Evolutionary conservation across 1,140 invertebrate genomes (phyloP).

Genomic region (Drosophila nigromelanica): DNA sequence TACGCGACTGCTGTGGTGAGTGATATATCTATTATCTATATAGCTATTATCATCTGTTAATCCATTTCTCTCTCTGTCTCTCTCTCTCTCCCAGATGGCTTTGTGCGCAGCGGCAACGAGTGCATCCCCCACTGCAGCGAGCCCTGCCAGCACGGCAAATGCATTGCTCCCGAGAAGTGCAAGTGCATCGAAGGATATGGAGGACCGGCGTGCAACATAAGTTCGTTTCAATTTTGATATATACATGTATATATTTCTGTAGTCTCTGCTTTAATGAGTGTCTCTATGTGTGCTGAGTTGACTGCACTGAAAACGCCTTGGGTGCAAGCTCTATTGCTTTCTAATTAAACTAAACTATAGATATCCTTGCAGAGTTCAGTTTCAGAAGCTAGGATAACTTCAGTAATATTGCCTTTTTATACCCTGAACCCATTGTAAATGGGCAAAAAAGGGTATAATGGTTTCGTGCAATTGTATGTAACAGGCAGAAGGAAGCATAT

Average conservation of each 20-base stretch:
- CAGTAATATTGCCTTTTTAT: no score
- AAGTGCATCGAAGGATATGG: constrained; percentile 94
- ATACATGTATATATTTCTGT: neutral
- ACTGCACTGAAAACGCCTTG: constrained; percentile 62
- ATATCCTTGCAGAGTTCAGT: constrained; percentile 15
- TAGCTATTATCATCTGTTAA: no score
- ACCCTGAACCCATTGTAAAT: no score
- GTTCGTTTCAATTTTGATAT: constrained; percentile 86
- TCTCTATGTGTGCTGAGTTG: constrained; percentile 30
- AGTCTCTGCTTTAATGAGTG: constrained; percentile 27
- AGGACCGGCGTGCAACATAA: constrained; percentile 93
- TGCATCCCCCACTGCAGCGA: constrained; percentile 92
- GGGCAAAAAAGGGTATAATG: no score
- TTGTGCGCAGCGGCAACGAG: constrained; percentile 87
- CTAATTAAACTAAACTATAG: neutral
- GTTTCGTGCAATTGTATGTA: no score
- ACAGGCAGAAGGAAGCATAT: no score
- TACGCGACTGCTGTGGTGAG: constrained; percentile 92
- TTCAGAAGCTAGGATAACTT: no score
- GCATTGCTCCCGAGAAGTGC: constrained; percentile 93
- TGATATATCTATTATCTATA: no score
- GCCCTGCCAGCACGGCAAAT: constrained; percentile 92
- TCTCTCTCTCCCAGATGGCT: constrained; percentile 85
- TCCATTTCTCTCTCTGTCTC: no score
- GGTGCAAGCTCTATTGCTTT: constrained; percentile 12